These are phyloP conservation scores for Heliconius hortense DNA, from an alignment of 2,888 invertebrate genomes.

Conservation along the genomic window DNA sequence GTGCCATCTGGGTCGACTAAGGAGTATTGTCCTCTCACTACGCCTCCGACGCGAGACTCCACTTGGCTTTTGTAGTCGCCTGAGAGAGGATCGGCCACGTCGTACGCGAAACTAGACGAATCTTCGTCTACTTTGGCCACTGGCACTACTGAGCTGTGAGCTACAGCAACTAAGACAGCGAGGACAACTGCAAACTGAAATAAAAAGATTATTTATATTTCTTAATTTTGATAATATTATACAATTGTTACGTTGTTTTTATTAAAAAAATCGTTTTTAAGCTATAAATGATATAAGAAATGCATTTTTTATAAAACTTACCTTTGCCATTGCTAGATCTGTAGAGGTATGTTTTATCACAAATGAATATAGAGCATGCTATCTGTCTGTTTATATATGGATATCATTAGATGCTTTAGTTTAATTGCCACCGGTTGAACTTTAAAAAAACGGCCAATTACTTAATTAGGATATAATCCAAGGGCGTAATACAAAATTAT, in stretches of 20 bases:
- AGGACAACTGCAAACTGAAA: slow-evolving; percentile 70
- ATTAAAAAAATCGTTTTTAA: neutral
- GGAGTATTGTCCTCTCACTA: slow-evolving; percentile 79
- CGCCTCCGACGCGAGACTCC: slow-evolving; percentile 75
- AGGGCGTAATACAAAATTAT: slow-evolving; percentile 20
- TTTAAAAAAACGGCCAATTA: slow-evolving; percentile 34
- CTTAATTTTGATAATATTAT: neutral
- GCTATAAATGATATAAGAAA: neutral
- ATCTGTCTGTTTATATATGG: slow-evolving; percentile 63
- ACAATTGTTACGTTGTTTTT: neutral
- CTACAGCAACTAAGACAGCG: slow-evolving; percentile 69
- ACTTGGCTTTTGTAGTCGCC: slow-evolving; percentile 82
- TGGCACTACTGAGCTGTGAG: slow-evolving; percentile 75
- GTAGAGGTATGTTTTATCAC: slow-evolving; percentile 35
- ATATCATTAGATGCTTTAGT: slow-evolving; percentile 33
- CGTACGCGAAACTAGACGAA: slow-evolving; percentile 75
- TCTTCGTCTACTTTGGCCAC: slow-evolving; percentile 61
- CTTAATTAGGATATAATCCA: slow-evolving; percentile 9
- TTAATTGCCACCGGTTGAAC: slow-evolving; percentile 38
- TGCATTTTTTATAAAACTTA: slow-evolving; percentile 45
- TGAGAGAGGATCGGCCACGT: slow-evolving; percentile 79
- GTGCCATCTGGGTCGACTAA: slow-evolving; percentile 79
- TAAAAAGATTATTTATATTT: neutral
- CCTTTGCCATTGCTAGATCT: slow-evolving; percentile 73
- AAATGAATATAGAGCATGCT: slow-evolving; percentile 20